Evolutionary conservation across 2,797 vertebrate species (phyloP), one percentile per base, ranked within the genome.

Genomic region (Chelidonichthys spinosus): DNA sequence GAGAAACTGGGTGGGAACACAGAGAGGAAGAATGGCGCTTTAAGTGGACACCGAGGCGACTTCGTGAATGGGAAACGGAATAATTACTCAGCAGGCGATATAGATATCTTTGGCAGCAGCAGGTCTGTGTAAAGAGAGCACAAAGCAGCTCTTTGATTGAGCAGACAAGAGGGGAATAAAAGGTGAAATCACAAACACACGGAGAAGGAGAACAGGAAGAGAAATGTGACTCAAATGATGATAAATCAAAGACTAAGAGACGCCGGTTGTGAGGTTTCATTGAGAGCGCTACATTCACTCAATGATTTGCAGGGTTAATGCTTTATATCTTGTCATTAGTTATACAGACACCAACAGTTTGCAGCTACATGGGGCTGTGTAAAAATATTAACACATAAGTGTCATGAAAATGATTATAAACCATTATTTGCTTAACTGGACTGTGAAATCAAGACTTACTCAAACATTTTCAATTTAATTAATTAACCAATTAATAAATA

Each of bases 1-100:
- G 94, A 93, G 90, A 97, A 99, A 65, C 98, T 99, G 88, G 54
- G 83, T 63, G 63, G 47, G 39, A 10, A 53, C 56, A 64, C 35
- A 60, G 33, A 63, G 7, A 77, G 58, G 44, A 54, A 65, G 35
- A 54, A 9, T 15, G 32, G 74, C 10, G 35, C 37, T 63, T 71
- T 47, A 4, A 74, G 17, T 3, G 2, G 53, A 33, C 5, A 15
- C 11, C 33, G 13, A 59, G 53, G 52, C 15, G 25, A 13, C 50
- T 47, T 72, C 46, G 42, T 52, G 62, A 69, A 69, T 18, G n/a
- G 35, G 39, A 50, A 25, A 32, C 42, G 18, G 65, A 74, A 65
- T n/a, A 61, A 67, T 49, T n/a, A 55, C 44, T 60, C 56, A 43
- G 36, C 42, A 47, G 74, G 71, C 49, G 10, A 63, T 63, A 40